Evolutionary conservation across 1,140 invertebrate species (phyloP), one percentile per base, ranked within the genome.

Genomic region (Macrobrachium nipponense): DNA sequence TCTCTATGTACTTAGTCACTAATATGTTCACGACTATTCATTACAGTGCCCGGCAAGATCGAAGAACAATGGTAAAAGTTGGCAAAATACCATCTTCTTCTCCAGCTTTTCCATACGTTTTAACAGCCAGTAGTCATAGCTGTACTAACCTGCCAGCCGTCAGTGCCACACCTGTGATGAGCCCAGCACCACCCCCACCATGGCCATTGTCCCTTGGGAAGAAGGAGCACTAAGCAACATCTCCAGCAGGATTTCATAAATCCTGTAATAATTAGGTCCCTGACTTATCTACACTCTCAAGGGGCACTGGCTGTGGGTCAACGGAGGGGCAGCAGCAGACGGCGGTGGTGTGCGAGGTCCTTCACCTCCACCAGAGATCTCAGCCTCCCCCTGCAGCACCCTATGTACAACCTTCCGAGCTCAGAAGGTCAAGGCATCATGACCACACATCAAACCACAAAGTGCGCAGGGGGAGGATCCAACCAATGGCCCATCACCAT

Each of bases 101-200:
- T 80, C 78, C 78, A 80, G 78, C 61, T 80, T 80, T 80, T 70
- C 51, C 36, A 66, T 51, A 80, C 20, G 51, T 80, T 43, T 62
- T 80, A 60, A 80, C 78, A 80, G 78, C 61, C 78, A 80, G 78
- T 80, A 80, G 78, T 43, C 60, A 17, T 80, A 68, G 78, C 78
- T 66, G 78, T 80, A 80, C 62, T 80, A 80, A 80, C 78, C 78
- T 80, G 62, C 78, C 44, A 80, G 62, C 78, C 62, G 78, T 80
- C 78, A 79, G 78, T 80, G 78, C 78, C 78, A 80, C 20, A 43
- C 60, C 77, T 79, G 61, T 80, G 78, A 80, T 80, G 77, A 80
- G 78, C 61, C 62, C 27, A 80, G 23, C 78, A 80, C 78, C 61
- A 66, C 78, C 78, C 51, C 78, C 78, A 20, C 61, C 78, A 68